These are phyloP conservation scores for Branchipolynoe longqiensis DNA, from an alignment of 2,888 invertebrate genomes.

Conservation along the genomic window DNA sequence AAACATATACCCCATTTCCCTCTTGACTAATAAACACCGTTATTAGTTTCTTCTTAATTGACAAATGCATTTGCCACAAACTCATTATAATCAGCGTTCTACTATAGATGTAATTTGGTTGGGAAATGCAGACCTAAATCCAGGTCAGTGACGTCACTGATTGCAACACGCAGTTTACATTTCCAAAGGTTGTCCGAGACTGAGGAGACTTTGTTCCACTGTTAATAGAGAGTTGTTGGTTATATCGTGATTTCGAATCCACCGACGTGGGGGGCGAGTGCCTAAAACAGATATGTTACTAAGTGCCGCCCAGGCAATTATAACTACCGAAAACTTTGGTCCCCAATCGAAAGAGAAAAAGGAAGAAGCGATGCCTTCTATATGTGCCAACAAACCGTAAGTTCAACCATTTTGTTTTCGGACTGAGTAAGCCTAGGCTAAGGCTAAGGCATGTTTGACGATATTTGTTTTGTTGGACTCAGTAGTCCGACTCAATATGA, in stretches of 20 bases:
- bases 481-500: too few species aligned
- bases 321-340: slow-evolving; percentile 81
- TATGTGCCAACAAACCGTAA: slow-evolving; percentile 74
- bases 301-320: slow-evolving; percentile 79
- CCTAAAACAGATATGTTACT: slow-evolving; percentile 69
- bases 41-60: too few species aligned
- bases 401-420: slow-evolving; percentile 48
- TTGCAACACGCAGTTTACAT: slow-evolving; percentile 37
- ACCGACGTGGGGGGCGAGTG: slow-evolving; percentile 47
- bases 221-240: slow-evolving; percentile 17
- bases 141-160: slow-evolving; percentile 42
- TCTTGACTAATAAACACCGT: not conserved
- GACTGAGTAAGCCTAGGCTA: not conserved
- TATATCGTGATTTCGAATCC: slow-evolving; percentile 13
- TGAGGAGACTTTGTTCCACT: not conserved
- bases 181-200: not conserved
- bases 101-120: too few species aligned
- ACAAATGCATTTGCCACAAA: too few species aligned
- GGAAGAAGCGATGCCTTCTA: slow-evolving; percentile 79
- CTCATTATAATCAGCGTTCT: too few species aligned
- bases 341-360: slow-evolving; percentile 78
- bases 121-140: not conserved
- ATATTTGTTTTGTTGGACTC: too few species aligned
- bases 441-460: too few species aligned
- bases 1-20: not conserved